Evolutionary conservation across 2,888 invertebrate genomes (phyloP).

Genomic region (Drosophila rubida): DNA sequence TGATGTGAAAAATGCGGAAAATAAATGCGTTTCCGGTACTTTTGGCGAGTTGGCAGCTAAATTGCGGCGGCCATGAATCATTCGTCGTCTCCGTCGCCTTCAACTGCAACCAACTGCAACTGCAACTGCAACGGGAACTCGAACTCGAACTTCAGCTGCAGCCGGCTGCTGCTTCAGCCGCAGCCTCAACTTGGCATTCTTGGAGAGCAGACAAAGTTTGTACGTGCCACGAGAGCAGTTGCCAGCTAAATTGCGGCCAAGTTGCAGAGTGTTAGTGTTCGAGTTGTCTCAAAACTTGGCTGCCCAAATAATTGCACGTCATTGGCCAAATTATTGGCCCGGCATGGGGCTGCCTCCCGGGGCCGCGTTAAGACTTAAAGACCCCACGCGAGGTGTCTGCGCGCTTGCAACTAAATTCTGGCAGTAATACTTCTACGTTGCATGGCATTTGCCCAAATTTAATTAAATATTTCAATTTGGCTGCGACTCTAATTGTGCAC

Average conservation of each 20-base stretch:
- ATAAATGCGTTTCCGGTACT: constrained; percentile 78
- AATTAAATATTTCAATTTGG: constrained; percentile 65
- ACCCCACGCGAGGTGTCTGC: too few species aligned
- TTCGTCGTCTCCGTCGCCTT: constrained; percentile 49
- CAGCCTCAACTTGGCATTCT: constrained; percentile 38
- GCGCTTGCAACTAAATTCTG: not conserved
- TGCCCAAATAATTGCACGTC: constrained; percentile 75
- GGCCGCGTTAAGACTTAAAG: not conserved
- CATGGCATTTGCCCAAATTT: constrained; percentile 32
- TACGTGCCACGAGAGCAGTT: constrained; percentile 65
- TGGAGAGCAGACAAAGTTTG: constrained; percentile 69
- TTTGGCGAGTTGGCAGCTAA: constrained; percentile 78
- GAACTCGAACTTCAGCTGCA: not conserved
- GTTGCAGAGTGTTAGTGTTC: not conserved
- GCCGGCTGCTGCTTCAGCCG: not conserved
- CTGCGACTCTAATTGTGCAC: constrained; percentile 62
- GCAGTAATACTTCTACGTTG: not conserved
- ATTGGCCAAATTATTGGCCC: constrained; percentile 74
- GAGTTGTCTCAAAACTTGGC: constrained; percentile 59
- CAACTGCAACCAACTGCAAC: constrained; percentile 16
- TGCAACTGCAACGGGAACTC: constrained; percentile 8
- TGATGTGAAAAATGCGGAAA: constrained; percentile 78
- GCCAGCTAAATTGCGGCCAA: constrained; percentile 4
- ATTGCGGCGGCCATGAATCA: constrained; percentile 74
- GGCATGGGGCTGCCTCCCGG: constrained; percentile 13